phyloP scores from a whole-genome alignment of 2,888 invertebrate species.

The Ditula angustiorana region DNA sequence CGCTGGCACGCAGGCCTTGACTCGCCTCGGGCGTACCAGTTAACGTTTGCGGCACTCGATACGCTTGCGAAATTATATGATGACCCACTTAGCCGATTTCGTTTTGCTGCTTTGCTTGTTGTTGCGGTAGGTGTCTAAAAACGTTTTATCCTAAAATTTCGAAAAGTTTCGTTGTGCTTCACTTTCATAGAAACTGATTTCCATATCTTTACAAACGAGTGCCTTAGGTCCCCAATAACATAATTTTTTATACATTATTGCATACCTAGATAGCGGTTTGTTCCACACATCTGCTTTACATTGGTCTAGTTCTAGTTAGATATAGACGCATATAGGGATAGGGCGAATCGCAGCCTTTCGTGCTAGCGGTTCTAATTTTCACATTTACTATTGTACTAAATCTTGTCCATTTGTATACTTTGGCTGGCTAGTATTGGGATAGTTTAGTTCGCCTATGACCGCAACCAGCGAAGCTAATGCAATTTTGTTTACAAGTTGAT shows the following conservation, averaged over 20 bases:
- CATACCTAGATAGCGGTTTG: too few relatives aligned
- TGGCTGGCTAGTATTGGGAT: conserved; percentile 46
- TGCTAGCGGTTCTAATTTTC: too few relatives aligned
- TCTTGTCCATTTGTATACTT: conserved; percentile 48
- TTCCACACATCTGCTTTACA: too few relatives aligned
- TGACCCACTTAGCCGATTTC: conserved; percentile 82
- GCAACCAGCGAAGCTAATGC: conserved; percentile 69
- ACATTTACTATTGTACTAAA: background rate
- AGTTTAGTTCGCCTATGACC: conserved; percentile 45
- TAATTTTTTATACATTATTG: too few relatives aligned
- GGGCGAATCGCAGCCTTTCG: too few relatives aligned
- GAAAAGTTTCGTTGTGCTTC: conserved; percentile 49
- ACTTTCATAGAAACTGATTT: background rate
- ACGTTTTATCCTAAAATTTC: conserved; percentile 71
- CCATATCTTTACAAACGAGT: background rate
- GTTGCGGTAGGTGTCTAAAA: conserved; percentile 63
- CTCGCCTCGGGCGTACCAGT: conserved; percentile 78
- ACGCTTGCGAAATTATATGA: conserved; percentile 83
- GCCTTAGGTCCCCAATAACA: too few relatives aligned
- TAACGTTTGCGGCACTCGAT: conserved; percentile 82
- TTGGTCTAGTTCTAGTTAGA: too few relatives aligned
- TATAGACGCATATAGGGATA: too few relatives aligned
- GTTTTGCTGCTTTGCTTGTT: conserved; percentile 73
- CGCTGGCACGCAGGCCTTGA: conserved; percentile 72
- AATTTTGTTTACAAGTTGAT: conserved; percentile 83